A percentile compares a stretch with the other conserved stretches of the same genome.
These are phyloP conservation scores for Eupithecia insigniata DNA, from an alignment of 2,888 invertebrate species.

Conservation along the genomic window DNA sequence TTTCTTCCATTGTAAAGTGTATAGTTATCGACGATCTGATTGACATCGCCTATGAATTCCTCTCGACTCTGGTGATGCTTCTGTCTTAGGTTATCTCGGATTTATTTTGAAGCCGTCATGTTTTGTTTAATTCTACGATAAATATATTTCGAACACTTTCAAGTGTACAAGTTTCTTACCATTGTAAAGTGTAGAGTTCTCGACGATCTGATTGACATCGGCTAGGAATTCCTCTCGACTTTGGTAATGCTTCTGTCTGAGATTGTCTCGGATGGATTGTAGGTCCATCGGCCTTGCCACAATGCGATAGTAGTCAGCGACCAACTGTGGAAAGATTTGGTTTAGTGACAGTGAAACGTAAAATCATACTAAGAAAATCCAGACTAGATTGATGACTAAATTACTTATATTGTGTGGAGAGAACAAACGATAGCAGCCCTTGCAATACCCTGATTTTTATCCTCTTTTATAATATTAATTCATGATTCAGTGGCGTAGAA, in stretches of 20 bases:
- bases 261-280: constrained; percentile 96
- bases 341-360: constrained; percentile 32
- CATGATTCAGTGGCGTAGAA: too few relatives aligned
- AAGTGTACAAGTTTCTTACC: constrained; percentile 75
- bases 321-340: constrained; percentile 81
- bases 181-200: constrained; percentile 97
- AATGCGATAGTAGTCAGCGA: constrained; percentile 97
- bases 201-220: constrained; percentile 97
- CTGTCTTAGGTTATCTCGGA: constrained; percentile 94
- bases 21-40: constrained; percentile 98
- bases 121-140: too few relatives aligned
- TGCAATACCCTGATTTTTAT: too few relatives aligned
- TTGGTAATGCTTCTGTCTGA: constrained; percentile 95
- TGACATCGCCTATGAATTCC: constrained; percentile 97
- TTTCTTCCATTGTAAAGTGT: constrained; percentile 92
- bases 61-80: constrained; percentile 97
- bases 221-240: constrained; percentile 97
- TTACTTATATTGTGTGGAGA: background rate
- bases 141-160: background rate
- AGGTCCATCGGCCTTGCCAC: constrained; percentile 98
- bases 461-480: too few relatives aligned
- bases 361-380: background rate
- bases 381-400: background rate
- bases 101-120: too few relatives aligned
- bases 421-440: background rate